phyloP scores from a whole-genome alignment of 2,888 invertebrate genomes.

The Abrostola tripartita region DNA sequence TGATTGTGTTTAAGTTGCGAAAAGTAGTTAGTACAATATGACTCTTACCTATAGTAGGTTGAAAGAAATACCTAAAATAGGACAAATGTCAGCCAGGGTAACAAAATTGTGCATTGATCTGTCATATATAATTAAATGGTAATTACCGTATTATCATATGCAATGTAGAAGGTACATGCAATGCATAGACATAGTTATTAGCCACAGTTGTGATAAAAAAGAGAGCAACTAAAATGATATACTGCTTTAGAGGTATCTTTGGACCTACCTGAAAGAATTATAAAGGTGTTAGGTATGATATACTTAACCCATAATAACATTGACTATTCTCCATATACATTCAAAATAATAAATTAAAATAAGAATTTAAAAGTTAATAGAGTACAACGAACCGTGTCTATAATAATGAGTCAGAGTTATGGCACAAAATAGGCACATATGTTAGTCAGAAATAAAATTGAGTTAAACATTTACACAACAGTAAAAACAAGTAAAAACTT shows the following conservation, averaged over 20 bases:
- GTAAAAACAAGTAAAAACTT: no score
- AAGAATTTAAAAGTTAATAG: background rate
- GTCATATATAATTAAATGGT: constrained; percentile 13
- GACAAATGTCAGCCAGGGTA: no score
- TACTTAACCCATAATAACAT: background rate
- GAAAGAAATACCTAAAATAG: no score
- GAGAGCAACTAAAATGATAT: constrained; percentile 75
- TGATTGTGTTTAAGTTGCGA: no score
- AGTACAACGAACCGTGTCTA: no score
- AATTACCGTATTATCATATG: constrained; percentile 86
- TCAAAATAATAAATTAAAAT: background rate
- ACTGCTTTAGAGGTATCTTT: constrained; percentile 80
- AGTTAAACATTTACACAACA: no score
- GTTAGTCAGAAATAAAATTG: no score
- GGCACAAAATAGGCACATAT: no score
- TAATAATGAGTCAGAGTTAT: no score
- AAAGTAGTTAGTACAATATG: no score
- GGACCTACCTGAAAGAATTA: constrained; percentile 76
- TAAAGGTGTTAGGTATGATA: background rate
- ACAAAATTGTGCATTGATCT: background rate
- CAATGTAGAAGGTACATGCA: constrained; percentile 85
- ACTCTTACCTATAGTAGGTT: no score
- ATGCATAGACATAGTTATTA: constrained; percentile 84
- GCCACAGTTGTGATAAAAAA: constrained; percentile 84
- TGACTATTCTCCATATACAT: background rate